These are phyloP conservation scores for Pteria penguin DNA, from an alignment of 2,888 invertebrate species.

Conservation along the genomic window DNA sequence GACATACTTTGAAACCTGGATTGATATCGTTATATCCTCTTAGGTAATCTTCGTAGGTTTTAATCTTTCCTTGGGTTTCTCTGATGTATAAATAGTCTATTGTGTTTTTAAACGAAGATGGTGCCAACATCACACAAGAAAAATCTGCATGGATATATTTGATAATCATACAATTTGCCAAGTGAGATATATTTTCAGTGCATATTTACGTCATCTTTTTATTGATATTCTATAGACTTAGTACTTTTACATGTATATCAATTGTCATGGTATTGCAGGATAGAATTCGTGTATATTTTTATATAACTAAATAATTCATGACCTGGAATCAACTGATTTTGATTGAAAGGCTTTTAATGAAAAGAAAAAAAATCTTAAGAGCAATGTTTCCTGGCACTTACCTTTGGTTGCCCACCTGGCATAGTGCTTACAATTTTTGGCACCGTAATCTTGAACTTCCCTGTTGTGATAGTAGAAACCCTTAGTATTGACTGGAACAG, in stretches of 20 bases:
- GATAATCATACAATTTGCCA: no score
- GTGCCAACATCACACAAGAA: conserved; percentile 16
- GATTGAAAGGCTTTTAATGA: no score
- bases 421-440: conserved; percentile 3
- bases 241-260: no score
- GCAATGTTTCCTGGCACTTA: no score
- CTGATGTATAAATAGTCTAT: background rate
- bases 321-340: no score
- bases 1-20: conserved; percentile 29
- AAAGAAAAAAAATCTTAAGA: no score
- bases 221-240: no score
- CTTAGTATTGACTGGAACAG: background rate
- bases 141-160: background rate
- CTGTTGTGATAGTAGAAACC: conserved; percentile 19
- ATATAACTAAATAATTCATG: no score
- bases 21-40: background rate
- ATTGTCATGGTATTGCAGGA: no score
- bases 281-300: no score
- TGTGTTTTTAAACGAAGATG: conserved; percentile 13
- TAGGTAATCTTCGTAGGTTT: conserved; percentile 13
- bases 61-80: conserved; percentile 16
- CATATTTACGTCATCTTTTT: no score
- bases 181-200: no score
- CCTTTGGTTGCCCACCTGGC: conserved; percentile 17
- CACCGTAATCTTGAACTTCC: background rate